A percentile compares a stretch with the other conserved stretches of the same genome.
Conservation (phyloP, 1,140 invertebrate species). For the Saccostrea echinata region DNA sequence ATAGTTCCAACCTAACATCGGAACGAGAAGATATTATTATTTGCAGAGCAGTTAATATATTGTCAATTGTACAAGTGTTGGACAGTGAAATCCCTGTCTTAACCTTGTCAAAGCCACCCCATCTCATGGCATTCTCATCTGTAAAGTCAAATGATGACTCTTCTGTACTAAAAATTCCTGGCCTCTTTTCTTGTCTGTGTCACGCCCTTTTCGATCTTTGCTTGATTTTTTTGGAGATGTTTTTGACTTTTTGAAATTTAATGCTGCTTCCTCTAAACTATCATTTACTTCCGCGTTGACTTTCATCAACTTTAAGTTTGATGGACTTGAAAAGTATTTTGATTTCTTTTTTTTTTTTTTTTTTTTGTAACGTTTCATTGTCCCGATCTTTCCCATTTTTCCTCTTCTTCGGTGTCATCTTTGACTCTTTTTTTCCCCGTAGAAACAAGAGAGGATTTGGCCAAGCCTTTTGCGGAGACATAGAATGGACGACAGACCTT, state of each 20-base stretch:
- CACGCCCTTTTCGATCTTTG: not conserved
- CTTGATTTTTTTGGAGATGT: not conserved
- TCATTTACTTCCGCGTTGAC: not conserved
- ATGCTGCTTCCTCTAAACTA: not conserved
- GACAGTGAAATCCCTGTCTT: no score
- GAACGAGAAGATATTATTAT: no score
- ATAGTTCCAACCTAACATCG: no score
- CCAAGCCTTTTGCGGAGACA: slow-evolving; percentile 20
- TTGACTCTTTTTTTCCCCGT: not conserved
- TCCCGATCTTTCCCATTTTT: slow-evolving; percentile 10
- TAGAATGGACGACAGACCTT: slow-evolving; percentile 22
- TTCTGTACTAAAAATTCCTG: not conserved
- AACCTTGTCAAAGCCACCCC: no score
- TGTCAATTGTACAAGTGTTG: no score
- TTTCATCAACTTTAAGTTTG: not conserved
- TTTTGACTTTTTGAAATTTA: not conserved
- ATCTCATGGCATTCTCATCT: no score
- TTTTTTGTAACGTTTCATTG: not conserved
- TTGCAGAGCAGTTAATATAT: no score
- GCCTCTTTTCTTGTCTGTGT: not conserved
- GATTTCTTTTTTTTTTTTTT: slow-evolving; percentile 22
- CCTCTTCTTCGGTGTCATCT: slow-evolving; percentile 32
- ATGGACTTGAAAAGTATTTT: no score
- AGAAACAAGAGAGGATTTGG: not conserved
- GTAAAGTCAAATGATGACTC: not conserved